Evolutionary conservation across 2,797 vertebrate species (phyloP).

Genomic region (Chiroxiphia lanceolata): DNA sequence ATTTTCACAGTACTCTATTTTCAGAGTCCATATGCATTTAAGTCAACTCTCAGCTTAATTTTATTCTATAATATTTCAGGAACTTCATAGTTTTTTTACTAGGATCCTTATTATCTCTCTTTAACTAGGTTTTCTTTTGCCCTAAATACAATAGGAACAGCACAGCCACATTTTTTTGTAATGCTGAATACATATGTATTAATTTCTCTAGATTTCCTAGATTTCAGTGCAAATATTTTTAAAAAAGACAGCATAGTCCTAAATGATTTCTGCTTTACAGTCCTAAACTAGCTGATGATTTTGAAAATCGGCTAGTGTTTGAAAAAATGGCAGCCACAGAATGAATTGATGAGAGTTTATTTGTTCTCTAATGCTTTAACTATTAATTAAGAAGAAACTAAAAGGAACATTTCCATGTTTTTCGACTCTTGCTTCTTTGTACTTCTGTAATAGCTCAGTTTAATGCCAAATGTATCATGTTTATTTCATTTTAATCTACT

Average conservation of each 20-base stretch:
- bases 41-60: slow-evolving; percentile 30
- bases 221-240: slow-evolving; percentile 17
- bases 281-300: slow-evolving; percentile 62
- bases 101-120: background rate
- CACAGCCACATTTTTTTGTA: background rate
- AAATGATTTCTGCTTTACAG: slow-evolving; percentile 51
- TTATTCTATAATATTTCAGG: slow-evolving; percentile 23
- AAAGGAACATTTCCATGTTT: slow-evolving; percentile 34
- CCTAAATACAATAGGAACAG: background rate
- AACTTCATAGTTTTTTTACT: slow-evolving; percentile 12
- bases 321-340: slow-evolving; percentile 16
- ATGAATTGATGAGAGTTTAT: slow-evolving; percentile 57
- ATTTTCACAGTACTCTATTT: slow-evolving; percentile 38
- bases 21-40: slow-evolving; percentile 36
- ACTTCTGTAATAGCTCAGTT: slow-evolving; percentile 18
- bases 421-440: slow-evolving; percentile 32
- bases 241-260: background rate
- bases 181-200: background rate
- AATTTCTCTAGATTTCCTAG: background rate
- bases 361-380: slow-evolving; percentile 59
- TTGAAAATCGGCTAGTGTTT: slow-evolving; percentile 69
- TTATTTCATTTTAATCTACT: slow-evolving; percentile 44
- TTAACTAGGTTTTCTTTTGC: slow-evolving; percentile 21
- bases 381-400: slow-evolving; percentile 66
- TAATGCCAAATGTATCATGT: slow-evolving; percentile 52